phyloP scores from a whole-genome alignment of 2,797 vertebrate species.

The Phalloptychus januarius region DNA sequence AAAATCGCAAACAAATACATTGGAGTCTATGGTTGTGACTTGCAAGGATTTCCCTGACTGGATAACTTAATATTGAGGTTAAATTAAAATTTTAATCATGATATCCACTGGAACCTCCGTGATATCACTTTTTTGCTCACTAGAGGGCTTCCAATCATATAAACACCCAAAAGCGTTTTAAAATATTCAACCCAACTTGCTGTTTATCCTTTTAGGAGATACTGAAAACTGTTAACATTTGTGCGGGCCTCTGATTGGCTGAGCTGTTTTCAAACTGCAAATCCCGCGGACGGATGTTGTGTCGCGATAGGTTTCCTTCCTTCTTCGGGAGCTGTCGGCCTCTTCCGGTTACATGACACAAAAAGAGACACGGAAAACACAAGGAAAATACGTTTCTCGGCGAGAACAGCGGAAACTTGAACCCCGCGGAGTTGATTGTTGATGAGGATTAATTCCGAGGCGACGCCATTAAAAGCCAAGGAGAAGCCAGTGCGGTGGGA shows the following conservation, averaged over 20 bases:
- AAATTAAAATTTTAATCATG: background rate
- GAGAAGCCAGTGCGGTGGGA: background rate
- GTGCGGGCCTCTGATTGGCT: conserved; percentile 61
- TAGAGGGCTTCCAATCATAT: background rate
- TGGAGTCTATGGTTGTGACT: background rate
- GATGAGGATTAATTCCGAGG: background rate
- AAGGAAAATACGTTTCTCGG: conserved; percentile 70
- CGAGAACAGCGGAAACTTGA: conserved; percentile 63
- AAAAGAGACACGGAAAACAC: conserved; percentile 76
- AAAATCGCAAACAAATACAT: background rate
- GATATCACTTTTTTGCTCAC: background rate
- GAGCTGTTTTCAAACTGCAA: conserved; percentile 67
- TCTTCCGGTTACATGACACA: conserved; percentile 82
- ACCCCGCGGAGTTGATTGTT: conserved; percentile 17
- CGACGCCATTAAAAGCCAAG: background rate
- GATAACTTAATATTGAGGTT: background rate
- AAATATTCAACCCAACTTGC: background rate
- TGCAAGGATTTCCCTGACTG: background rate
- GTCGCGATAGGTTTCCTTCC: conserved; percentile 77
- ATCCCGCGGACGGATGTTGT: conserved; percentile 70
- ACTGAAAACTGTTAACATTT: background rate
- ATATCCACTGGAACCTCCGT: background rate
- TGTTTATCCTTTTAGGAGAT: background rate
- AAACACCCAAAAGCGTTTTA: background rate
- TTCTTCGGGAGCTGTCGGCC: conserved; percentile 75